Percentiles rank a stretch among this genome's conserved stretches.
Conservation (phyloP, 2,113 vertebrate species). For the Gulo gulo region DNA sequence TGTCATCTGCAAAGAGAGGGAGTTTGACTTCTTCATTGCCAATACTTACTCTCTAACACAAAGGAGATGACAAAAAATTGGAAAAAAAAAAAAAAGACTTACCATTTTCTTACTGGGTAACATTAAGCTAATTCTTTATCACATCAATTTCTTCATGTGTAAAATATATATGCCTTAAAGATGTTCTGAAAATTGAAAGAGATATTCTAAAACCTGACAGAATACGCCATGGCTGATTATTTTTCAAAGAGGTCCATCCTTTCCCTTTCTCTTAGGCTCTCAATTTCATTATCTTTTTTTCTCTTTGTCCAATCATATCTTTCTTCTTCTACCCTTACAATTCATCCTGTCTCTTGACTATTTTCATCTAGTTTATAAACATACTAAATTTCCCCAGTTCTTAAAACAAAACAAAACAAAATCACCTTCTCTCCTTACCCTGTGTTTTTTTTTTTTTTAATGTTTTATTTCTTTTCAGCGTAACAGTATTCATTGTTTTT, state of each 20-base stretch:
- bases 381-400: background rate
- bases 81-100: background rate
- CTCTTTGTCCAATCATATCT: background rate
- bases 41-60: background rate
- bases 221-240: background rate
- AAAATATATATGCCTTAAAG: background rate
- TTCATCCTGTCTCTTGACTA: background rate
- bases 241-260: background rate
- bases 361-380: background rate
- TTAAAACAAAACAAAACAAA: background rate
- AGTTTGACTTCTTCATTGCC: too few relatives aligned
- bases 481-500: too few relatives aligned
- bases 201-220: background rate
- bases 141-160: background rate
- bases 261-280: background rate
- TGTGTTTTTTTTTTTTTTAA: too few relatives aligned
- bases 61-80: background rate
- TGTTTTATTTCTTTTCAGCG: too few relatives aligned
- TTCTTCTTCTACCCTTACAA: background rate
- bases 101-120: background rate
- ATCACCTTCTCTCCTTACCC: background rate
- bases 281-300: background rate
- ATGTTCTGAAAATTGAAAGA: background rate
- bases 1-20: too few relatives aligned
- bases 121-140: background rate